Evolutionary conservation across 2,797 vertebrate genomes (phyloP), one percentile per base, ranked within the genome.

Genomic region (Florisuga fusca): DNA sequence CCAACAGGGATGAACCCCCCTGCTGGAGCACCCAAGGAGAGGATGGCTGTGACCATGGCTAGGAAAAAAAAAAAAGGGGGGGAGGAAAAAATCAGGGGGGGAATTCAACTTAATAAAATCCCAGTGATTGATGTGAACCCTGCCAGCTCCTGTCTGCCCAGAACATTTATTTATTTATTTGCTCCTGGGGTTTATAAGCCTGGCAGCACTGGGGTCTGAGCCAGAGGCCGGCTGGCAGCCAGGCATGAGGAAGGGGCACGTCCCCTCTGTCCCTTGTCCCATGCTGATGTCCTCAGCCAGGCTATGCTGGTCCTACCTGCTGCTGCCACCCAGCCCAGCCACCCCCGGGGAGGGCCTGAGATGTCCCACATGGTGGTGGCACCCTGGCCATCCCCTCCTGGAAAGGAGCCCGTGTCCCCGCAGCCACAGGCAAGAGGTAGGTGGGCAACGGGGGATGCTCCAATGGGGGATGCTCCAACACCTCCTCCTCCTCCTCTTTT

Each of bases 371-470:
- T 76, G 84, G 84, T 6, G 17, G 64, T 83, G 85, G 59, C 90
- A n/a, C 48, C 8, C 6, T 53, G 80, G 80, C 71, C 23, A 2
- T 87, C 80, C 53, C 85, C 85, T 79, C 73, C 58, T 64, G 89
- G 67, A 62, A 43, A 81, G 59, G 78, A 84, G 57, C 73, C 63
- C 6, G 5, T n/a, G 69, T 45, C n/a, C 73, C 87, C 61, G 15
- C 1, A 3, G 61, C 58, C 62, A 48, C 66, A 50, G 79, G 61
- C 43, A 20, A 69, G 88, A 97, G 96, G 95, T 94, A 94, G 93
- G 94, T 94, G 89, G 82, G 92, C 73, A 23, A 54, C 1, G 16
- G 50, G 64, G 29, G 87, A 64, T 53, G 82, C 81, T 69, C 86
- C 90, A 78, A n/a, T n/a, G 16, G 50, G 64, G 29, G 87, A 64